These are phyloP conservation scores for Bedellia somnulentella DNA, from an alignment of 2,888 invertebrate genomes.

Conservation along the genomic window DNA sequence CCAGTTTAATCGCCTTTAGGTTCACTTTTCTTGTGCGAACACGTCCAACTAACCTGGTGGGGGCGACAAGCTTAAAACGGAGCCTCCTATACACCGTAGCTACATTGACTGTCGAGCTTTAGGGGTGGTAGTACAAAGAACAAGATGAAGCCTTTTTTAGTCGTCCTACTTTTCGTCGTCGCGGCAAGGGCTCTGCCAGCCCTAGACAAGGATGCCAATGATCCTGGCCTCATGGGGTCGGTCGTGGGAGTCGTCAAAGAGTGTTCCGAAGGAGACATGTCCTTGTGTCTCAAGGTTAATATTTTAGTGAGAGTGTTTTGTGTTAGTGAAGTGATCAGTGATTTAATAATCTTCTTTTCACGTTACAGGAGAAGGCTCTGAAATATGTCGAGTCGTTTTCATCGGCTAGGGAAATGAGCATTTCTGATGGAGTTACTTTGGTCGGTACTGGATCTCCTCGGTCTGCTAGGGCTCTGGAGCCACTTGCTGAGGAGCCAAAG, in stretches of 20 bases:
- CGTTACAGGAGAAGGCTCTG: constrained; percentile 70
- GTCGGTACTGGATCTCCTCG: constrained; percentile 53
- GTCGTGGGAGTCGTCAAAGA: constrained; percentile 70
- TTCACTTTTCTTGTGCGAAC: constrained; percentile 40
- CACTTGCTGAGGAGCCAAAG: constrained; percentile 70
- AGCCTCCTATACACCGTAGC: constrained; percentile 33
- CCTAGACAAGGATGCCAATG: constrained; percentile 55
- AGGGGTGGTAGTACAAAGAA: constrained; percentile 44
- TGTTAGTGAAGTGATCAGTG: background rate
- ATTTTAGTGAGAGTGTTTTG: background rate
- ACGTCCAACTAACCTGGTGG: constrained; percentile 31
- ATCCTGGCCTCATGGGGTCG: constrained; percentile 32
- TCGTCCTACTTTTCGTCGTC: constrained; percentile 54
- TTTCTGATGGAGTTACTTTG: constrained; percentile 64
- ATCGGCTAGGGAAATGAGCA: constrained; percentile 56
- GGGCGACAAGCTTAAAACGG: constrained; percentile 51
- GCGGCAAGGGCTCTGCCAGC: constrained; percentile 50
- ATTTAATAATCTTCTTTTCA: constrained; percentile 24
- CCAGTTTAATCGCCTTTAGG: constrained; percentile 46
- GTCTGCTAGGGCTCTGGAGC: constrained; percentile 63
- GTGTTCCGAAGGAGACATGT: constrained; percentile 69
- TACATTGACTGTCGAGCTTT: constrained; percentile 49
- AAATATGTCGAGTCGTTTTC: constrained; percentile 66
- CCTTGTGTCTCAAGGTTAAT: constrained; percentile 72
- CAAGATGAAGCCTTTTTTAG: constrained; percentile 45